These are phyloP conservation scores for Cladorhizidae sp. DNA, from an alignment of 37 sponge, comb jelly and placozoan genomes.

Conservation along the genomic window DNA sequence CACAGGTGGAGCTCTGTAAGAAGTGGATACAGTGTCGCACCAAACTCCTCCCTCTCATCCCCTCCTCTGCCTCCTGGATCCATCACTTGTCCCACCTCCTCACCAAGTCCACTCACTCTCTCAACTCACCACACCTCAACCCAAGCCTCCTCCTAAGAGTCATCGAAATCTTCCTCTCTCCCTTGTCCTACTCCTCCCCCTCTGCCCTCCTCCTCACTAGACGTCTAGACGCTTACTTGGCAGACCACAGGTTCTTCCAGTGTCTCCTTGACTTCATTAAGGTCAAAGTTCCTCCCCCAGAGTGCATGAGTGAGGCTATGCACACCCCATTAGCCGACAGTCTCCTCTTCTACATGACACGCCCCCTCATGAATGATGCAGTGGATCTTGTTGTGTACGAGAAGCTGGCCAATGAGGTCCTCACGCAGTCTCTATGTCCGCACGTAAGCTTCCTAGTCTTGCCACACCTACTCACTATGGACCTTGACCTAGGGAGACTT, in stretches of 20 bases:
- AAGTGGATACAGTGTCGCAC: conserved; percentile 56
- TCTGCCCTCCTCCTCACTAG: neutral
- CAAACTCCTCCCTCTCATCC: neutral
- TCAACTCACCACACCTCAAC: neutral
- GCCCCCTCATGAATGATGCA: neutral
- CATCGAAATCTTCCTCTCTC: conserved; percentile 53
- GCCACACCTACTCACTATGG: conserved; percentile 15
- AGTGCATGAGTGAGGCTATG: conserved; percentile 14
- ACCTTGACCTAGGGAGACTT: conserved; percentile 3
- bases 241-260: conserved; percentile 30
- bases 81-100: conserved; percentile 14
- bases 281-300: conserved; percentile 43
- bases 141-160: conserved; percentile 30
- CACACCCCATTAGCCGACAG: conserved; percentile 56
- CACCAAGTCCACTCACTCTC: neutral
- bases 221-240: neutral
- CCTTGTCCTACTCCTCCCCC: conserved; percentile 15
- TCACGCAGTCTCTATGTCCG: conserved; percentile 18
- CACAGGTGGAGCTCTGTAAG: conserved; percentile 57
- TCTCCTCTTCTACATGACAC: conserved; percentile 25
- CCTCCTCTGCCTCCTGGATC: neutral
- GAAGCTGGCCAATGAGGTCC: conserved; percentile 24
- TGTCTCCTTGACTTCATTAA: conserved; percentile 44
- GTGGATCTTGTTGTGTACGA: neutral
- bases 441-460: conserved; percentile 39